Evolutionary conservation across 2,797 vertebrate genomes (phyloP), one percentile per base, ranked within the genome.

Genomic region (Leptoclinus maculatus): DNA sequence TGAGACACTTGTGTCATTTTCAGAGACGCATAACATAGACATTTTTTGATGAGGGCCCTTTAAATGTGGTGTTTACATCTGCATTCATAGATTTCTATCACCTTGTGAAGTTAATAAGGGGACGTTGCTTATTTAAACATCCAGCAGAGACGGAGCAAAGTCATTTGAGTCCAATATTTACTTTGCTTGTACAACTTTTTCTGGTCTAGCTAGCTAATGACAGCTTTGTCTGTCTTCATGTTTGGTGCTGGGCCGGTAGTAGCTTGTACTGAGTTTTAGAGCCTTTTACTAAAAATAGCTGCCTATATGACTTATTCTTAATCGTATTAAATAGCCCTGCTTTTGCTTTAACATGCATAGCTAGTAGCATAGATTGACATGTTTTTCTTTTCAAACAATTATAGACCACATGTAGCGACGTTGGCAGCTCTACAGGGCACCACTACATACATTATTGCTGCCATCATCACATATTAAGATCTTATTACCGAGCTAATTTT

Each of bases 341-440:
- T 32, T 58, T 57, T 57, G 38, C 12, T 68, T 27, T 53, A 41
- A 32, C 1, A 13, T n/a, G 11, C 11, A 21, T 13, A 73, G 13
- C 49, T 3, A 68, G 0, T 9, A 41, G n/a, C 23, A 75, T 1
- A 16, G 13, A 63, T 8, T 58, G 3, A 29, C 51, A 9, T 13
- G 16, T 32, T 36, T 36, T 41, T 54, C 5, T 21, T 7, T 25
- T 62, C 2, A 68, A 38, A 53, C 29, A 39, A 16, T 49, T 54
- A 57, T 6, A 34, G 23, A 64, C 12, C 19, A 25, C 11, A 54
- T 41, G 7, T 7, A 21, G 14, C 21, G 49, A 11, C 14, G 73
- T 78, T 66, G 39, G 29, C 60, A 64, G 49, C 41, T 53, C 23
- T 71, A 43, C 49, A 54, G 29, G 7, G 11, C n/a, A 65, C 72